Base-by-base conservation (phyloP, 2,797 vertebrate genomes). In the Falco novaeseelandiae region DNA sequence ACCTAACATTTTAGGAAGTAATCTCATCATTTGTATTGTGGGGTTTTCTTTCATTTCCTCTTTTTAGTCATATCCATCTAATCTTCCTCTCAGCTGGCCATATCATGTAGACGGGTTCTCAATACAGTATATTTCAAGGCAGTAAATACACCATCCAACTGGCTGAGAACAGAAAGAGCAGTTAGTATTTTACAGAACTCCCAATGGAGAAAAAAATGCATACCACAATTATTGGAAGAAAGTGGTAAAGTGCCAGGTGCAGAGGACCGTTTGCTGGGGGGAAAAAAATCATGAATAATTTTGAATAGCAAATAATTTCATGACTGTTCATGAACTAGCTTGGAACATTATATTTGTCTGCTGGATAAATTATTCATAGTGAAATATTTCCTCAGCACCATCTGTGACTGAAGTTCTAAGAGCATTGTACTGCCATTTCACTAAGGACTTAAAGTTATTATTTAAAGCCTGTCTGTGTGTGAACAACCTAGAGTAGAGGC, bases 351-450 rank as follows among this genome's bases (percentile, higher is more conserved):
- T 10, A 86, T 92, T 94, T 93, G 29, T 93, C 49, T 95, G 46
- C n/a, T 61, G 32, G 51, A 93, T 90, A 96, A 96, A 96, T 89
- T 93, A 94, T 94, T 97, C 76, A 78, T 88, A 89, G 70, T 91
- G 66, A 97, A 96, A 57, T 82, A 83, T 89, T 97, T 96, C 32
- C 80, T 92, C 76, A 86, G 69, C 26, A 90, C 48, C 72, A 90
- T 89, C 95, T 96, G 85, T 84, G 78, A 90, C n/a, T 72, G 49
- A 91, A 69, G 25, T 91, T 96, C 66, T 92, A 57, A 88, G 78
- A 94, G 42, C 65, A 84, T 36, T 92, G 23, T 90, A 66, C 81
- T 88, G 42, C 63, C 83, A 72, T 88, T 80, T 92, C 48, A 57
- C 52, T 77, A 69, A 44, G 22, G 70, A 79, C 34, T 90, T 74